Conservation (phyloP, 1,140 invertebrate genomes). For the Scylla paramamosain region DNA sequence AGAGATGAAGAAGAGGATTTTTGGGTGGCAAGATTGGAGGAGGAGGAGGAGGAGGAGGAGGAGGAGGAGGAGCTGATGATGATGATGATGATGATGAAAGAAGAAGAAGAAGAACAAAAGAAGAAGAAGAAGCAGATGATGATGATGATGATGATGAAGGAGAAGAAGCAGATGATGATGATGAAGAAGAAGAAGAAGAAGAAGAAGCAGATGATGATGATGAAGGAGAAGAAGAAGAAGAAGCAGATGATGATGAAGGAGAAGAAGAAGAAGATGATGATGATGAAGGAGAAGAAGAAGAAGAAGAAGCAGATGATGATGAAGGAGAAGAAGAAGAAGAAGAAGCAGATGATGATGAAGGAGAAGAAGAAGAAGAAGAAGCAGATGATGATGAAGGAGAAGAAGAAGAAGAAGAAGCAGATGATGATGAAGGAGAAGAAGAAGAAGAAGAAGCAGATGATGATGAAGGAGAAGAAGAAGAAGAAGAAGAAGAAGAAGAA, state of each 20-base stretch:
- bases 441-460: not conserved
- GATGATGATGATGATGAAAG: too few species aligned
- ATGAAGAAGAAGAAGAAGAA: not conserved
- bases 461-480: too few species aligned
- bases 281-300: too few species aligned
- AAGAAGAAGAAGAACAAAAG: not conserved
- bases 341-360: not conserved
- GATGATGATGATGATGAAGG: not conserved
- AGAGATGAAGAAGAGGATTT: too few species aligned
- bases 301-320: not conserved
- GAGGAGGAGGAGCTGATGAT: too few species aligned
- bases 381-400: too few species aligned
- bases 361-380: not conserved
- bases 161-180: not conserved
- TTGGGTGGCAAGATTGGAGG: too few species aligned
- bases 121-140: not conserved
- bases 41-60: too few species aligned
- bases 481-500: too few species aligned
- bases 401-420: not conserved
- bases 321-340: not conserved
- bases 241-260: not conserved
- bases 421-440: not conserved
- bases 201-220: too few species aligned
- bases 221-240: not conserved
- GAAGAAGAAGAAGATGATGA: too few species aligned